phyloP scores from a whole-genome alignment of 2,797 vertebrate species.

The Onychomys torridus region DNA sequence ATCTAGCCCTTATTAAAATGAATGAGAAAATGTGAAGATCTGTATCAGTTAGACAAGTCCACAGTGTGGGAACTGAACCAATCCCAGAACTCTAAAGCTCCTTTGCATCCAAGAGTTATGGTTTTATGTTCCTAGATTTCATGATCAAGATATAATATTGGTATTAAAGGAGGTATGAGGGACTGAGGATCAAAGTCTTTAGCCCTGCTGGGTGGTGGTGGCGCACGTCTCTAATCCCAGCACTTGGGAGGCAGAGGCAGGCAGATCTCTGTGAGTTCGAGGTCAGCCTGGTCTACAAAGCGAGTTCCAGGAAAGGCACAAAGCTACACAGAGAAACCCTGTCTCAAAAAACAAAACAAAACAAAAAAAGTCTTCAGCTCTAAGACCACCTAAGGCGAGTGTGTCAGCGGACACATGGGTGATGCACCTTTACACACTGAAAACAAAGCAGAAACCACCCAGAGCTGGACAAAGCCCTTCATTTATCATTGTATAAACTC shows the following conservation, averaged over 20 bases:
- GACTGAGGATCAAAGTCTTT: rapidly evolving
- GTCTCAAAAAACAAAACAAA: no score
- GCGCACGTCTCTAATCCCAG: no score
- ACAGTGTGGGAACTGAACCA: neutral
- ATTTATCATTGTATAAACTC: neutral
- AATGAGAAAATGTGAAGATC: neutral
- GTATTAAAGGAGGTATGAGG: neutral
- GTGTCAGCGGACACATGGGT: neutral
- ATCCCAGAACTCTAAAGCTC: neutral
- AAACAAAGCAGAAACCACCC: neutral
- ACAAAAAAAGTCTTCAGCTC: rapidly evolving
- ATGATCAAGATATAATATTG: neutral
- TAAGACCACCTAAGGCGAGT: neutral
- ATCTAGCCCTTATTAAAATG: neutral
- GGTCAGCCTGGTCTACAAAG: no score
- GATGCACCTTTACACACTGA: neutral
- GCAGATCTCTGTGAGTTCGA: no score
- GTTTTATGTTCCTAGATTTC: neutral
- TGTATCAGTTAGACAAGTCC: neutral
- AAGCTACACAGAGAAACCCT: no score
- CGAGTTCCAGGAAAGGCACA: no score
- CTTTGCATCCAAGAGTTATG: neutral
- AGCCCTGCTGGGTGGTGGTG: no score
- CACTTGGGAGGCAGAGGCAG: no score
- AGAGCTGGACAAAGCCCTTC: neutral